Conservation (phyloP, 2,113 vertebrate genomes). For the Trematomus loennbergii region DNA sequence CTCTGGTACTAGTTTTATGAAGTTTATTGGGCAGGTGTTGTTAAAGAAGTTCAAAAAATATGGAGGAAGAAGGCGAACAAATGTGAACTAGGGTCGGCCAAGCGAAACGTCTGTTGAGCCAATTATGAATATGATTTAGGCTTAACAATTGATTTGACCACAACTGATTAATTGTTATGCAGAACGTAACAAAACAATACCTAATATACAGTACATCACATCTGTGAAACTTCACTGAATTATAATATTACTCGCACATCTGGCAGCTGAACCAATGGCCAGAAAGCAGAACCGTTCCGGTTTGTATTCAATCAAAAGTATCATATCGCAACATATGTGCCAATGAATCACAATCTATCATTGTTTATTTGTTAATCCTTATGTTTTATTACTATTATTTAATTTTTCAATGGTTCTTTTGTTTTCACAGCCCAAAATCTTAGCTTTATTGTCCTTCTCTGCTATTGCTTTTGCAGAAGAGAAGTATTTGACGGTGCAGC, state of each 20-base stretch:
- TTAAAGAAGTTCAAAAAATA: neutral
- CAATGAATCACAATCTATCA: neutral
- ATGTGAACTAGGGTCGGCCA: neutral
- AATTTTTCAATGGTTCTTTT: constrained; percentile 3
- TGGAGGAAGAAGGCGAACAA: neutral
- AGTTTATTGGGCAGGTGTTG: neutral
- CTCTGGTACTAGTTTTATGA: neutral
- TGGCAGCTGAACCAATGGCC: constrained; percentile 21
- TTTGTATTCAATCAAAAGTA: neutral
- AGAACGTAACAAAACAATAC: constrained; percentile 3
- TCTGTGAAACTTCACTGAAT: constrained; percentile 7
- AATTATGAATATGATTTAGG: neutral
- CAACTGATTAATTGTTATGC: neutral
- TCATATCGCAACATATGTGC: neutral
- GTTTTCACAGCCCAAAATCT: neutral
- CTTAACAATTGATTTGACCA: neutral
- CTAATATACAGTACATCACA: neutral
- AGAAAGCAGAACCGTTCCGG: constrained; percentile 26
- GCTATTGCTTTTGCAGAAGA: constrained; percentile 86
- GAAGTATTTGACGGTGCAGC: constrained; percentile 94
- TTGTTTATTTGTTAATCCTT: neutral
- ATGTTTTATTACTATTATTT: constrained; percentile 7
- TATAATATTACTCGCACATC: constrained; percentile 34
- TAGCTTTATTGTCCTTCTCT: constrained; percentile 45
- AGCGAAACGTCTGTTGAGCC: neutral